phyloP scores from a whole-genome alignment of 2,113 vertebrate species.

The Platysteira castanea region DNA sequence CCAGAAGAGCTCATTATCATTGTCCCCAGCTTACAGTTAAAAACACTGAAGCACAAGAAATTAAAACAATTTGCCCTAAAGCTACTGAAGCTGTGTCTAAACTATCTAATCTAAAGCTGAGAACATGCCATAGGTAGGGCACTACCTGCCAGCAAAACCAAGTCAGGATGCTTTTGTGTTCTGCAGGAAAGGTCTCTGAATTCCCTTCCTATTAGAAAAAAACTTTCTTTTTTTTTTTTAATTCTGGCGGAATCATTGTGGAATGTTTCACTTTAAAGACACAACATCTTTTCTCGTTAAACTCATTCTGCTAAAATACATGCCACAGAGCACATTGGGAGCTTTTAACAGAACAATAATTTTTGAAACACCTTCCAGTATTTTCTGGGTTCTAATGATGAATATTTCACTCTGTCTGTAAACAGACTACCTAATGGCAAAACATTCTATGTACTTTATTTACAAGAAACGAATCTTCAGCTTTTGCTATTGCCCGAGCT shows the following conservation, averaged over 20 bases:
- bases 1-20: neutral
- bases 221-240: rapidly evolving
- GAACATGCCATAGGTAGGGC: neutral
- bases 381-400: neutral
- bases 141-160: neutral
- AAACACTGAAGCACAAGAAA: neutral
- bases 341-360: neutral
- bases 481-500: neutral
- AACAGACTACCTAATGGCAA: neutral
- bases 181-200: neutral
- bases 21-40: neutral
- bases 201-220: neutral
- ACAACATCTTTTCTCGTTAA: neutral
- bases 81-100: neutral
- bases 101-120: neutral
- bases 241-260: neutral
- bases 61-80: neutral
- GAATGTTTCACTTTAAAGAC: neutral
- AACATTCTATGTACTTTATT: neutral
- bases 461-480: neutral
- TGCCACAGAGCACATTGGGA: neutral
- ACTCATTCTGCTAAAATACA: neutral
- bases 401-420: neutral
- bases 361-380: neutral
- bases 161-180: neutral